Evolutionary conservation across 2,797 vertebrate genomes (phyloP).

Genomic region (Thamnophis elegans): DNA sequence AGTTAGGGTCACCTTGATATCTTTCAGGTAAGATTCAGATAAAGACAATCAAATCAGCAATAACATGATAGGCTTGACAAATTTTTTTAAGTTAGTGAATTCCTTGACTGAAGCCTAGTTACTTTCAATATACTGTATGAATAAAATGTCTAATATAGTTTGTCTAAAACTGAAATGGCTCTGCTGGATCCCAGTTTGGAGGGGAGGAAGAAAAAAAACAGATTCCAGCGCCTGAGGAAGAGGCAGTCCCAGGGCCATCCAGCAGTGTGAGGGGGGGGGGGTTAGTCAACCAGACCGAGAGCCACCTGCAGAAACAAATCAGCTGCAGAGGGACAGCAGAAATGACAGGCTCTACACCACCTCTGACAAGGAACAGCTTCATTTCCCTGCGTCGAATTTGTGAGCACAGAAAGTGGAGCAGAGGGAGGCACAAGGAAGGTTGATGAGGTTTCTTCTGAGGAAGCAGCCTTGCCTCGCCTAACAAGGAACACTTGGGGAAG

Average conservation of each 20-base stretch:
- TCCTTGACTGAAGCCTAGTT: background rate
- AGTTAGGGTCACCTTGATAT: background rate
- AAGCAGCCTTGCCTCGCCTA: no score
- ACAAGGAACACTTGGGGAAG: background rate
- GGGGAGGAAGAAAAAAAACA: background rate
- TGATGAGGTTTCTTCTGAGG: background rate
- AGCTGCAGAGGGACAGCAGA: background rate
- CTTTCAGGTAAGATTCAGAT: background rate
- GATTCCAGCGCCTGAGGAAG: background rate
- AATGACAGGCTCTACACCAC: background rate
- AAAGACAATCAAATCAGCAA: background rate
- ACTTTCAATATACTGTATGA: background rate
- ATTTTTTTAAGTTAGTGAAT: background rate
- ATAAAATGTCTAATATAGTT: background rate
- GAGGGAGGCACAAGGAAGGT: background rate
- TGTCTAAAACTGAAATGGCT: background rate
- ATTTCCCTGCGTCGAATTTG: background rate
- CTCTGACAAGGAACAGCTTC: background rate
- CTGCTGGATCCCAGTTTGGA: background rate
- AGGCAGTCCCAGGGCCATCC: background rate
- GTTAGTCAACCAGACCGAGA: background rate
- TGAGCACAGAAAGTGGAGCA: background rate
- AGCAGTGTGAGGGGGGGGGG: accelerated
- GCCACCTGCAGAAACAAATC: background rate
- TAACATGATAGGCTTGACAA: background rate